Conservation (phyloP, 2,888 invertebrate genomes). For the Atherix ibis region DNA sequence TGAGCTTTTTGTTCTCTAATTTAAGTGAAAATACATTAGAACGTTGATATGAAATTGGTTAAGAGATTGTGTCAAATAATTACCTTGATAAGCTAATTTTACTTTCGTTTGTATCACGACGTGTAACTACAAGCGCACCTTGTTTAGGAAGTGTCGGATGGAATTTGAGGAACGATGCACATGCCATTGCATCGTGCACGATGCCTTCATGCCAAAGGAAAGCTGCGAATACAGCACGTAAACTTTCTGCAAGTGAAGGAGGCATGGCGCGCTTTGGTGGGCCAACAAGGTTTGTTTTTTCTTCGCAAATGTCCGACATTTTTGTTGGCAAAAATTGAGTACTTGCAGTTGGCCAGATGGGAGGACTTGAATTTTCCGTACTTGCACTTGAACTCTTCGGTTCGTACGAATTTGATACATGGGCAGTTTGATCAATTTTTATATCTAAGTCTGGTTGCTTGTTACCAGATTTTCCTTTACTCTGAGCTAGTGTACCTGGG, state of each 20-base stretch:
- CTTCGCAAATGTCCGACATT: conserved; percentile 4
- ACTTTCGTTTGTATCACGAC: conserved; percentile 31
- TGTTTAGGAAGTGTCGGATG: conserved; percentile 74
- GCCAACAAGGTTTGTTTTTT: conserved; percentile 13
- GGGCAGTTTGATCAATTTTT: conserved; percentile 15
- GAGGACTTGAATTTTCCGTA: conserved; percentile 20
- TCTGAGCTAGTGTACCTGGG: conserved; percentile 4
- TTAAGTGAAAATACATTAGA: neutral
- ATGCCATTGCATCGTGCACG: conserved; percentile 96
- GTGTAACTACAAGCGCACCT: conserved; percentile 57
- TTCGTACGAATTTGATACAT: conserved; percentile 9
- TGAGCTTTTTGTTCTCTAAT: conserved; percentile 42
- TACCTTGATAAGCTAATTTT: conserved; percentile 23
- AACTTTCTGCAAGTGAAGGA: conserved; percentile 80
- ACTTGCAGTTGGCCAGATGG: conserved; percentile 16
- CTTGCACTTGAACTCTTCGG: conserved; percentile 17
- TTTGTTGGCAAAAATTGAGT: conserved; percentile 7
- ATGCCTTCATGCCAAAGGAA: conserved; percentile 94
- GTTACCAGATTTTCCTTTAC: conserved; percentile 4
- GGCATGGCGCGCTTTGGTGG: conserved; percentile 69
- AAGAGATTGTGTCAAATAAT: too few relatives aligned
- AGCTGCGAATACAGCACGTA: conserved; percentile 91
- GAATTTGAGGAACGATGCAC: conserved; percentile 90
- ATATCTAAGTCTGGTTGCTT: conserved; percentile 17
- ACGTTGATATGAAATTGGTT: too few relatives aligned